phyloP scores from a whole-genome alignment of 2,888 invertebrate species.

The Phengaris alcon region DNA sequence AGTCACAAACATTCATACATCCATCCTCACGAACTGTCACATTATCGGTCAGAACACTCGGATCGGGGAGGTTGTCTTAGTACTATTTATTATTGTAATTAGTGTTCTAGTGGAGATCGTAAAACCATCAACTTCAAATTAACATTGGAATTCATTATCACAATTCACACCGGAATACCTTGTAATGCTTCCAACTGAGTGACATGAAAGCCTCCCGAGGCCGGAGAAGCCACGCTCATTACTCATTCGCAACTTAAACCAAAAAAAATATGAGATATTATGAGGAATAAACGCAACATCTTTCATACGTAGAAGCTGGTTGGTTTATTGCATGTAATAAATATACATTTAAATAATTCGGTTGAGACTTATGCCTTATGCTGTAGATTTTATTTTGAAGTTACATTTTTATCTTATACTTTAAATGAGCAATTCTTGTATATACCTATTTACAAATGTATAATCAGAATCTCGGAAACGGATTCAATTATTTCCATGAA shows the following conservation, averaged over 20 bases:
- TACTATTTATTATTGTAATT: too few relatives aligned
- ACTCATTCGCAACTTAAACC: background rate
- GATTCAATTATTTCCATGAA: too few relatives aligned
- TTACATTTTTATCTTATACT: background rate
- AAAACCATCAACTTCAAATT: background rate
- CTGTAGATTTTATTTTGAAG: background rate
- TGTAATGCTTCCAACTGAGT: background rate
- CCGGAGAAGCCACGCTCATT: background rate
- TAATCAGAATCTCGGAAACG: too few relatives aligned
- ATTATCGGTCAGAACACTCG: too few relatives aligned
- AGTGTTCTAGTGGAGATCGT: too few relatives aligned
- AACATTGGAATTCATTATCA: background rate
- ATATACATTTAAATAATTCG: background rate
- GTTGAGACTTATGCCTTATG: background rate
- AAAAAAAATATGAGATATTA: background rate
- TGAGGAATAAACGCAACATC: background rate
- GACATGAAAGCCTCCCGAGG: background rate
- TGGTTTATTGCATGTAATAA: background rate
- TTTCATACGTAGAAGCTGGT: background rate
- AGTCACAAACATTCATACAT: too few relatives aligned
- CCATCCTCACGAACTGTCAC: too few relatives aligned
- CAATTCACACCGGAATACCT: background rate
- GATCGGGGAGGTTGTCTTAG: too few relatives aligned
- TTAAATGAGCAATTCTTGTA: too few relatives aligned
- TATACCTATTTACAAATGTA: too few relatives aligned